Evolutionary conservation across 2,113 vertebrate species (phyloP), one percentile per base, ranked within the genome.

Genomic region (Ancistrus triradiatus): DNA sequence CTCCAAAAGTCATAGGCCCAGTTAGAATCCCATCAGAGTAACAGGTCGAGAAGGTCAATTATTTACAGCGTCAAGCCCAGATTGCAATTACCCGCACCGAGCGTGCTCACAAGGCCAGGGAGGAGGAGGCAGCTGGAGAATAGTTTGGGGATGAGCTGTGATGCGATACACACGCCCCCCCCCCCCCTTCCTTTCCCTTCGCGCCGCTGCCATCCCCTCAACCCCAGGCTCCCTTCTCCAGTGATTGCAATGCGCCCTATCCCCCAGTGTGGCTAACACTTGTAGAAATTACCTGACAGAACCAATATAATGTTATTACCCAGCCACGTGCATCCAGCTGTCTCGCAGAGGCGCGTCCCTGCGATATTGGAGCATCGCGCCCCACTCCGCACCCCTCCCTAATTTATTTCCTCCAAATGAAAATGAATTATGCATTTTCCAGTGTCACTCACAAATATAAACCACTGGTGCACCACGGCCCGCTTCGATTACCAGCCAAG

Each of bases 241-340:
- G 58, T 64, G 66, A 58, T 69, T 70, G 62, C 46, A 35, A 52
- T 50, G 25, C 76, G 18, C 70, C 78, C 58, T 58, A 74, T 69
- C 58, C 63, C 71, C 74, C 77, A 80, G 75, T 85, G 82, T 79
- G 81, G 80, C 70, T 84, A 87, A 87, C 85, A 84, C 85, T 85
- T 81, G 83, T 84, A 84, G 85, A 86, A 85, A 88, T 88, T 80
- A 82, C 83, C 83, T 86, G 85, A 88, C 86, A 88, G 78, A 85
- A 86, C 80, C 81, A 88, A 85, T 88, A 79, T 76, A 73, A 78
- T 80, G 78, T 83, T 85, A 84, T 87, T 86, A 85, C 80, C 81
- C 79, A 83, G 82, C 84, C 59, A 69, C 75, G 79, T 72, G 81
- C 76, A 72, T 70, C 70, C 67, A 67, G 79, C 74, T 74, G 70